Evolutionary conservation across 1,140 invertebrate genomes (phyloP).

Genomic region (Drosophila ananassae): DNA sequence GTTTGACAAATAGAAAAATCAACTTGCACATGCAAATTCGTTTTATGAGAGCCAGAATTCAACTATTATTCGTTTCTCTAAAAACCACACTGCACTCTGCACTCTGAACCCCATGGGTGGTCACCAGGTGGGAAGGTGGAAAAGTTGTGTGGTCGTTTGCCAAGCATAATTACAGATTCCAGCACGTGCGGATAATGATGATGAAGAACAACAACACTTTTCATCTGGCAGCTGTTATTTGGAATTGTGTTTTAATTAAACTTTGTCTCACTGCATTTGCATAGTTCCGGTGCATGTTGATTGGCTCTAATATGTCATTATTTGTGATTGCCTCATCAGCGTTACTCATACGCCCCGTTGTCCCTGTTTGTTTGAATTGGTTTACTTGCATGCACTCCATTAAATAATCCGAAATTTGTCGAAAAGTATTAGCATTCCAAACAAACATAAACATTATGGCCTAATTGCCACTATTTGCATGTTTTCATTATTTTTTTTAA

Average conservation of each 20-base stretch:
- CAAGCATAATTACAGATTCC: constrained; percentile 4
- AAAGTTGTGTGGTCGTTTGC: constrained; percentile 5
- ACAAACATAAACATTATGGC: too few species aligned
- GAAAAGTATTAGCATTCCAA: background rate
- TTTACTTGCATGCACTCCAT: constrained; percentile 11
- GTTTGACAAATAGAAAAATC: constrained; percentile 15
- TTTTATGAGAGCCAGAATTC: background rate
- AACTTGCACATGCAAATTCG: constrained; percentile 19
- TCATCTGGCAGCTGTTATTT: background rate
- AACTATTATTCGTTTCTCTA: background rate
- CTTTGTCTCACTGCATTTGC: constrained; percentile 18
- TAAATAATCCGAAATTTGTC: background rate
- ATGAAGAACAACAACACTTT: background rate
- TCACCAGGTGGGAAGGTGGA: background rate
- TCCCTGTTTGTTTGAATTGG: constrained; percentile 5
- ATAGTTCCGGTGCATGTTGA: constrained; percentile 7
- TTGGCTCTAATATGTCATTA: constrained; percentile 19
- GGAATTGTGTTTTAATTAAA: constrained; percentile 14
- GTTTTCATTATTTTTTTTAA: too few species aligned
- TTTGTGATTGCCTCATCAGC: constrained; percentile 21
- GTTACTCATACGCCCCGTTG: constrained; percentile 9
- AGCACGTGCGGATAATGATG: constrained; percentile 4
- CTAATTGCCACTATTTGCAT: too few species aligned
- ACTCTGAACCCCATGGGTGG: background rate
- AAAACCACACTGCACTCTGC: background rate